Conservation (phyloP, 2,113 vertebrate genomes). For the Oplegnathus fasciatus region DNA sequence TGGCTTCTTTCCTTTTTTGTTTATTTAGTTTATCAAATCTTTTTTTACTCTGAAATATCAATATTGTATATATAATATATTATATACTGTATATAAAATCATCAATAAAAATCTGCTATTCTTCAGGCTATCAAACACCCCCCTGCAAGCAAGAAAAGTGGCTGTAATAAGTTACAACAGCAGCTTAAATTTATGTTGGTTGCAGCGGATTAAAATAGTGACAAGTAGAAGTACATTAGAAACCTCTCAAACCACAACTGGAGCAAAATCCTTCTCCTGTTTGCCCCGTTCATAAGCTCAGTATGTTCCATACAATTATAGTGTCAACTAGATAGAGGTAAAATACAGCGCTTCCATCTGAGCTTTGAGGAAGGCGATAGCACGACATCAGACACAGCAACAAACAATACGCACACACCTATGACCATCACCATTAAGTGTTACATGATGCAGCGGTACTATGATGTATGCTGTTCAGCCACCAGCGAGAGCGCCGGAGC, state of each 20-base stretch:
- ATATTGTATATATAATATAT: too few species aligned
- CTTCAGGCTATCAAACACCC: not conserved
- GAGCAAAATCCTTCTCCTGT: not conserved
- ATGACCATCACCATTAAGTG: not conserved
- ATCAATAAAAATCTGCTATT: not conserved
- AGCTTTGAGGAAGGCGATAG: not conserved
- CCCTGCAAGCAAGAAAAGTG: not conserved
- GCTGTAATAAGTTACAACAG: not conserved
- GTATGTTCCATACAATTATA: not conserved
- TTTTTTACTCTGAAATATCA: too few species aligned
- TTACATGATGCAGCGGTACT: not conserved
- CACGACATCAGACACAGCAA: not conserved
- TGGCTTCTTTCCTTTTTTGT: not conserved
- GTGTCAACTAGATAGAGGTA: too few species aligned
- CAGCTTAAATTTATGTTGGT: not conserved
- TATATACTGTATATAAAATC: too few species aligned
- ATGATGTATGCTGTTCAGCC: not conserved
- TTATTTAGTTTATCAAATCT: too few species aligned
- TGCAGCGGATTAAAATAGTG: not conserved
- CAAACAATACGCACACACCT: not conserved
- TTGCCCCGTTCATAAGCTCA: not conserved
- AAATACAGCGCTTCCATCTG: too few species aligned
- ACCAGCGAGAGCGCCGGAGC: not conserved
- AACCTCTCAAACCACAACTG: not conserved
- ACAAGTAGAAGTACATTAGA: not conserved